Evolutionary conservation across 2,888 invertebrate genomes (phyloP), one percentile per base, ranked within the genome.

Genomic region (Imbricaverruca yamaguchii): DNA sequence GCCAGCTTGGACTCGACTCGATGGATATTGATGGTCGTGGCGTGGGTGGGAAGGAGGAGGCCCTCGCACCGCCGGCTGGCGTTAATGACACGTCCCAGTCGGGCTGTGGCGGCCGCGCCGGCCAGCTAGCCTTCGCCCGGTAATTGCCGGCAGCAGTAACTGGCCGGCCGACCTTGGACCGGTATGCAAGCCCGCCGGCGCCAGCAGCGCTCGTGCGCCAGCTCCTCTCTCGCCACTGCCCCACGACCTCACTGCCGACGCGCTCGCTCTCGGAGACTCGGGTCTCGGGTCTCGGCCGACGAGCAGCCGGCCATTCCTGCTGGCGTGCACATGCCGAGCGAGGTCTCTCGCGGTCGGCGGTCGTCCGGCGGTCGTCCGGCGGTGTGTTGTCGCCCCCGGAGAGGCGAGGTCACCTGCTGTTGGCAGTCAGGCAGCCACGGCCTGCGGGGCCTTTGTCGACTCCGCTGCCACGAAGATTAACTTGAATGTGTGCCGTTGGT

Each of bases 111-210:
- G 61, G 18, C 18, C 61, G 13, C 15, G 61, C 61, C 4, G 61
- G 61, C 61, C 18, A 18, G 61, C 18, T 61, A 61, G 61, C 61
- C 61, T 61, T 61, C 61, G 61, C 18, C 18, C 61, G 18, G 61
- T 18, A 61, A 18, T 61, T 61, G 18, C 18, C 61, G 13, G 18
- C 61, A 13, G 61, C 15, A 7, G 13, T 61, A 61, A 61, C 61
- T 61, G 61, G 61, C 61, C 61, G 18, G 69, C 0, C 69, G 69
- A 15, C 69, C 69, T 69, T 69, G 69, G 69, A 69, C 69, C 69
- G 69, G 69, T 69, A 69, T 69, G 25, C 39, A 8, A 4, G 63
- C 63, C 63, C 8, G 63, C 0, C 10, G 63, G 63, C 8, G 63
- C n/a, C 10, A 10, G 63, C 9, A 63, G 63, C 21, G 9, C 10